Conservation (phyloP, 2,797 vertebrate genomes). For the Gypaetus barbatus region DNA sequence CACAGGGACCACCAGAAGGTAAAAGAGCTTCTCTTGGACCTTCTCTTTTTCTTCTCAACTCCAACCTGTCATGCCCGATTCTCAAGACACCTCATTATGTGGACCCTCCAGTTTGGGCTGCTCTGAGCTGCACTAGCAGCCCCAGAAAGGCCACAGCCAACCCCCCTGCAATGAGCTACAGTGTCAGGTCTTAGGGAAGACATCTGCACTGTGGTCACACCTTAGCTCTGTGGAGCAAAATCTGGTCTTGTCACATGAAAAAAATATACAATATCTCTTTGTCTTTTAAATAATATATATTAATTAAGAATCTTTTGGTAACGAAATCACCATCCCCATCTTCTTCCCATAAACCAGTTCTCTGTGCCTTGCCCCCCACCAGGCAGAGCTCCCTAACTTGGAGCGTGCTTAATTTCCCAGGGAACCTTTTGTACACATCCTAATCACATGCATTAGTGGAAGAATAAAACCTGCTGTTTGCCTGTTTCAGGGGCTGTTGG, state of each 20-base stretch:
- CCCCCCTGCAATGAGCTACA: not conserved
- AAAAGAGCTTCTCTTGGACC: not conserved
- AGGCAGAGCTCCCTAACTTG: not conserved
- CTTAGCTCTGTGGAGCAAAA: not conserved
- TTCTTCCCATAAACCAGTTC: not conserved
- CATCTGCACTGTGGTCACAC: not conserved
- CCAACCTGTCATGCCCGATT: not conserved
- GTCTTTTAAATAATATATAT: not conserved
- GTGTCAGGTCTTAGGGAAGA: not conserved
- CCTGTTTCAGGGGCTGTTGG: not conserved
- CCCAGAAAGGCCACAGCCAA: not conserved
- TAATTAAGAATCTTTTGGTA: not conserved
- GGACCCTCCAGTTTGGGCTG: not conserved
- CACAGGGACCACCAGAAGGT: not conserved
- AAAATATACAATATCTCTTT: not conserved
- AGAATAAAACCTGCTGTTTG: not conserved
- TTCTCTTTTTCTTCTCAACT: not conserved
- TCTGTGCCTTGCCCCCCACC: not conserved
- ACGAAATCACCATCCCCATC: not conserved
- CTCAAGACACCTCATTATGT: not conserved
- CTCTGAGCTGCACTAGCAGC: not conserved
- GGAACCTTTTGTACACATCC: not conserved
- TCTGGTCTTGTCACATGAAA: not conserved
- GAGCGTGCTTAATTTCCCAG: not conserved
- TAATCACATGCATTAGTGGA: not conserved